These are phyloP conservation scores for Cataglyphis albicans DNA, from an alignment of 2,888 invertebrate species.

Conservation along the genomic window DNA sequence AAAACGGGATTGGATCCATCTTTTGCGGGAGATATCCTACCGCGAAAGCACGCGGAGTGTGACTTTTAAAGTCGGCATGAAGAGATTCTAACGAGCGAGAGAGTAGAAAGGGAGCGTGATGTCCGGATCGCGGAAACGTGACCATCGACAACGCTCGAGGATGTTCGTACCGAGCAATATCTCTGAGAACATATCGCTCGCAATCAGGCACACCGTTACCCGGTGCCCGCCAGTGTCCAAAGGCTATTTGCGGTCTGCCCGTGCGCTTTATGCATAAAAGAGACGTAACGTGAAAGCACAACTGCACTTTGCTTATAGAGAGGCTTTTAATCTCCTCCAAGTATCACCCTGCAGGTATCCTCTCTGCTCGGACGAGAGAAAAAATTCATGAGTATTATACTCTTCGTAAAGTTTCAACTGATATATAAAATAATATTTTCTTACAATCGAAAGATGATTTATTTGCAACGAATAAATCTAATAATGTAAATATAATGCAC, in stretches of 20 bases:
- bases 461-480: constrained; percentile 9
- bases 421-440: constrained; percentile 16
- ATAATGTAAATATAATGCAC: not conserved
- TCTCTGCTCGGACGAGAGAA: constrained; percentile 26
- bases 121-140: constrained; percentile 75
- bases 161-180: constrained; percentile 72
- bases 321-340: constrained; percentile 57
- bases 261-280: constrained; percentile 72
- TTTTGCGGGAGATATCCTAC: constrained; percentile 58
- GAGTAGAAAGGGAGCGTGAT: constrained; percentile 76
- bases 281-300: constrained; percentile 73
- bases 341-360: constrained; percentile 56
- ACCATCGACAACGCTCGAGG: constrained; percentile 76
- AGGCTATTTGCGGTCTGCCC: constrained; percentile 73
- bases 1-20: constrained; percentile 52
- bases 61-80: constrained; percentile 26
- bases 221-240: constrained; percentile 71
- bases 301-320: constrained; percentile 49
- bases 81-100: constrained; percentile 59
- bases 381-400: constrained; percentile 21
- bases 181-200: constrained; percentile 74
- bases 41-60: constrained; percentile 40
- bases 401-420: not conserved
- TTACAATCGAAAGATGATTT: no score
- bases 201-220: constrained; percentile 75